Base-by-base conservation (phyloP, 2,113 vertebrate genomes). In the Alethe diademata region DNA sequence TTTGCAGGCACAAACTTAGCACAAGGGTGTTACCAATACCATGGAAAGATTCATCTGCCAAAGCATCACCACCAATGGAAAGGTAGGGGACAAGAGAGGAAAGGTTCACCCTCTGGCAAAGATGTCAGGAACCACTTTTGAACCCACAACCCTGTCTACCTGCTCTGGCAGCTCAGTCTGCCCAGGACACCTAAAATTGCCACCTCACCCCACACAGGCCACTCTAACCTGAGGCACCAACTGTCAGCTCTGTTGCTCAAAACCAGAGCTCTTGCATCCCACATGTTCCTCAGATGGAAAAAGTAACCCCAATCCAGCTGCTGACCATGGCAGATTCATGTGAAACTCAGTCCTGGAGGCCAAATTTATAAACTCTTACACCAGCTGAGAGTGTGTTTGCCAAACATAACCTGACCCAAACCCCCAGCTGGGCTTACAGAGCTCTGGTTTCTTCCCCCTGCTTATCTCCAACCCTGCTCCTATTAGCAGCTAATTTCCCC, bases 291-390 rank as follows among this genome's bases (percentile, higher is more conserved):
- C 3, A 3, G 28, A 51, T 36, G 35, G 19, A 66, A 42, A 64
- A 73, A 43, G 24, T 43, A 53, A 86, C 14, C 25, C 15, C 42
- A 66, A 5, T 19, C 29, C 73, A 65, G 53, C 17, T 36, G 67
- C 71, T 0, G 26, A 25, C n/a, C 14, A 10, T 2, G 0, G 48
- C 66, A 90, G 29, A 19, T 53, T 48, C 50, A 31, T 1, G 2
- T 23, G 53, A 36, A 89, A 81, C n/a, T 31, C 70, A 64, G 29
- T 8, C 66, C 48, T 72, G 36, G 36, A 90, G 65, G n/a, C 67
- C 75, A 70, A 48, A 42, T 57, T 42, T 69, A 48, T 24, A 53
- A 90, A 84, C 28, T 57, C 42, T 66, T 83, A n/a, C 16, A 70
- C 14, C 45, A 65, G 31, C 58, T 65, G 18, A 48, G 71, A 4